Base-by-base conservation (phyloP, 2,113 vertebrate species). In the Xenus cinereus region DNA sequence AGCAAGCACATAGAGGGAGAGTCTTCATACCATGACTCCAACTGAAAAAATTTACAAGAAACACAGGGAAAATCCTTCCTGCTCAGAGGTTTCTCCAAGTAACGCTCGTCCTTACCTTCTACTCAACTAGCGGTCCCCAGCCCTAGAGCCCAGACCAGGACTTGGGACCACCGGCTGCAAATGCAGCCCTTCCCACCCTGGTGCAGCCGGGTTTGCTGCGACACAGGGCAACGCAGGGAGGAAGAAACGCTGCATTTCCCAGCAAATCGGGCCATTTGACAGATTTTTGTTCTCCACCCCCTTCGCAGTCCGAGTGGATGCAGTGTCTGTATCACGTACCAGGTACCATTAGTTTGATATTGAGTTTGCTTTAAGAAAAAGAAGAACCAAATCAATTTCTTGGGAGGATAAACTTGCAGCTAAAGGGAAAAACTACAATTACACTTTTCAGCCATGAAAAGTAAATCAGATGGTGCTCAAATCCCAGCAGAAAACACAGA, bases 401-500 rank as follows among this genome's bases (percentile, higher is more conserved):
- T 92, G 87, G 95, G 94, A 97, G 96, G 93, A 98, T 96, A 97
- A 98, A 97, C 97, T 96, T 84, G 28, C 93, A 94, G 97, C 96
- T 97, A 96, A 97, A 90, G 93, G 93, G 87, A 69, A 95, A 94
- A 96, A 96, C 95, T 97, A 98, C 97, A 98, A 96, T 98, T 98
- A 98, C 73, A 98, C 89, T 94, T 98, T 98, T 98, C 97, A 98
- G 96, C 89, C 86, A 97, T 96, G 93, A 98, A 98, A 98, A 97
- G 95, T 96, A 98, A 98, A 97, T 98, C 97, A 98, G 96, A 97
- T 98, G 97, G 97, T 97, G 94, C 98, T 97, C 94, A 98, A 98
- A 98, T 98, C 97, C 97, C 97, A 97, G 94, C 97, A 98, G 98
- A 98, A 98, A 98, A 98, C 97, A 98, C 94, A 98, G 98, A 98